Evolutionary conservation across 23 tunicate genomes (phyloP).

Genomic region (Trididemnum clinides): DNA sequence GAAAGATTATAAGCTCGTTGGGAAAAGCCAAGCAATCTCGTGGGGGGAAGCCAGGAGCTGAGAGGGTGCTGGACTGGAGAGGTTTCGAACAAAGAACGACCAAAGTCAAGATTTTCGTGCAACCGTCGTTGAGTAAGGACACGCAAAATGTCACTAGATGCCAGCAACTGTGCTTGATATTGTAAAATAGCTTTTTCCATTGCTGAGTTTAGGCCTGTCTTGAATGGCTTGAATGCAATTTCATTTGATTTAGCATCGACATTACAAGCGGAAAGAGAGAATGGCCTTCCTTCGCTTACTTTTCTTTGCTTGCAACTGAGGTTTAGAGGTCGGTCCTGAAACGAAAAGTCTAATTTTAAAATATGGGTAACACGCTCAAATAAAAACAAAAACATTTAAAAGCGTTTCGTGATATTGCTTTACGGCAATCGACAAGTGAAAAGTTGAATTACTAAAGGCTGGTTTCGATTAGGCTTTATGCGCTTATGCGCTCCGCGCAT

Average conservation of each 20-base stretch:
- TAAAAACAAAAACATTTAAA: too few species aligned
- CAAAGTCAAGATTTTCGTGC: background rate
- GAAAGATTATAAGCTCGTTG: background rate
- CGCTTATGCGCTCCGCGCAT: too few species aligned
- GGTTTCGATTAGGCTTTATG: too few species aligned
- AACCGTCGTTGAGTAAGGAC: conserved; percentile 15
- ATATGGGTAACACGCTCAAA: too few species aligned
- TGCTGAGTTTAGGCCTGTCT: background rate
- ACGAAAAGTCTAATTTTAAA: too few species aligned
- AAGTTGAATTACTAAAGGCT: too few species aligned
- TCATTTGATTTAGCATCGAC: background rate
- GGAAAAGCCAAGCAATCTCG: background rate
- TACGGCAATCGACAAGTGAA: too few species aligned
- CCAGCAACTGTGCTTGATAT: conserved; percentile 59
- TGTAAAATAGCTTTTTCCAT: conserved; percentile 50
- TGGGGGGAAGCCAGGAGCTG: background rate
- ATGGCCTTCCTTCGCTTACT: background rate
- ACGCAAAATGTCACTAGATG: conserved; percentile 45
- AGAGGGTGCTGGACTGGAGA: too few species aligned
- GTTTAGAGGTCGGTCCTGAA: conserved; percentile 63
- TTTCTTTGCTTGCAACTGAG: conserved; percentile 47
- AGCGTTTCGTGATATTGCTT: too few species aligned
- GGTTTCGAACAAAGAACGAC: background rate
- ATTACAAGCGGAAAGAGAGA: background rate
- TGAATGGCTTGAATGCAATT: background rate